Conservation (phyloP, 2,113 vertebrate genomes). For the Seriola quinqueradiata region DNA sequence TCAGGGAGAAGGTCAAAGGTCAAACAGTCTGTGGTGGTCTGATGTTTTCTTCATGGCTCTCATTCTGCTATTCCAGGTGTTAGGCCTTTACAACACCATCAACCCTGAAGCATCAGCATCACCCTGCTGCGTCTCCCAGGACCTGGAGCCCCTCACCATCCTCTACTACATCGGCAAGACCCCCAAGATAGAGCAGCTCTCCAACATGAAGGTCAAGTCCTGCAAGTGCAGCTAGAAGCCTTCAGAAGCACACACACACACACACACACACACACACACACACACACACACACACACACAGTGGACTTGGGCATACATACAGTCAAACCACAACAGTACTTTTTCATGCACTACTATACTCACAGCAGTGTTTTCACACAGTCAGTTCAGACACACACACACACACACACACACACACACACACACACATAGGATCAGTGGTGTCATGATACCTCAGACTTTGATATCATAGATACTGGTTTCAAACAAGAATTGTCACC, state of each 20-base stretch:
- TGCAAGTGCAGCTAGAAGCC: conserved; percentile 97
- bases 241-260: conserved; percentile 34
- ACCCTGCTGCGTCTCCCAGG: conserved; percentile 96
- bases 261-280: not conserved
- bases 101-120: conserved; percentile 98
- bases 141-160: conserved; percentile 97
- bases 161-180: conserved; percentile 98
- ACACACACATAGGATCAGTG: not conserved
- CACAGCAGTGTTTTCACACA: conserved; percentile 32
- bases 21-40: not conserved
- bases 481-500: too few species aligned
- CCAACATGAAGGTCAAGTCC: conserved; percentile 99
- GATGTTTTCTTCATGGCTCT: not conserved
- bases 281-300: conserved; percentile 6
- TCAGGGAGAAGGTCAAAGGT: not conserved
- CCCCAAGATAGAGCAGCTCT: conserved; percentile 98
- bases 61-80: conserved; percentile 84
- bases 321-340: conserved; percentile 21
- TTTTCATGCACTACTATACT: conserved; percentile 31
- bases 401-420: too few species aligned
- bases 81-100: conserved; percentile 95
- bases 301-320: conserved; percentile 1
- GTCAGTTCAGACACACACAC: conserved; percentile 3
- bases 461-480: not conserved
- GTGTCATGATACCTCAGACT: conserved; percentile 11